phyloP scores from a whole-genome alignment of 1,140 invertebrate species.

The Grapholita molesta region DNA sequence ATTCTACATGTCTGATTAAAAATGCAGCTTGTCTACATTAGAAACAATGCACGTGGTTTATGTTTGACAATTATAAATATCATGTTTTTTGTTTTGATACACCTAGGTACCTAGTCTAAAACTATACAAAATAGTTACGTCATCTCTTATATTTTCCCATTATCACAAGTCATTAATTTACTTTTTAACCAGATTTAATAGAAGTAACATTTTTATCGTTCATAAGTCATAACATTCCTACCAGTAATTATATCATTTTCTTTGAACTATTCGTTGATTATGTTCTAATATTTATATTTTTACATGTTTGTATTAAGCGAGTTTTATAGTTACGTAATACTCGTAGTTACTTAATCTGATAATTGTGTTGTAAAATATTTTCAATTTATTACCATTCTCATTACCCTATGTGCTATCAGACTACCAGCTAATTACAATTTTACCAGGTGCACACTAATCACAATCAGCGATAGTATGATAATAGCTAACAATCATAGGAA shows the following conservation, averaged over 20 bases:
- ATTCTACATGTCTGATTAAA: neutral
- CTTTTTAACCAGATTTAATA: neutral
- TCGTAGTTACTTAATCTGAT: no score
- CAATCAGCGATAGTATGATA: neutral
- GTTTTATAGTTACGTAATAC: no score
- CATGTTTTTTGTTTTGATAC: neutral
- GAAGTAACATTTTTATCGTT: neutral
- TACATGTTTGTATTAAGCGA: no score
- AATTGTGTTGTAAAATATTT: neutral
- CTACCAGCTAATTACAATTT: neutral
- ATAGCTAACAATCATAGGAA: neutral
- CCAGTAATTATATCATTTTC: neutral
- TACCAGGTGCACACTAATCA: neutral
- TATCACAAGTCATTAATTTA: neutral
- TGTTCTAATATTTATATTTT: no score
- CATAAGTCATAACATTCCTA: neutral
- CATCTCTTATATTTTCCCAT: neutral
- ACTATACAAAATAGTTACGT: neutral
- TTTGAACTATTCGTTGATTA: neutral
- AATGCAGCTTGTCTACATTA: neutral
- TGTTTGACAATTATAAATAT: neutral
- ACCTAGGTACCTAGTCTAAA: no score
- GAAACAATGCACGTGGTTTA: neutral
- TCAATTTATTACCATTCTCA: neutral
- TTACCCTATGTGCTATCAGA: neutral